Percentiles rank a stretch among this genome's conserved stretches.
These are phyloP conservation scores for Cichlasoma orientale DNA, from an alignment of 2,797 vertebrate species.

Conservation along the genomic window DNA sequence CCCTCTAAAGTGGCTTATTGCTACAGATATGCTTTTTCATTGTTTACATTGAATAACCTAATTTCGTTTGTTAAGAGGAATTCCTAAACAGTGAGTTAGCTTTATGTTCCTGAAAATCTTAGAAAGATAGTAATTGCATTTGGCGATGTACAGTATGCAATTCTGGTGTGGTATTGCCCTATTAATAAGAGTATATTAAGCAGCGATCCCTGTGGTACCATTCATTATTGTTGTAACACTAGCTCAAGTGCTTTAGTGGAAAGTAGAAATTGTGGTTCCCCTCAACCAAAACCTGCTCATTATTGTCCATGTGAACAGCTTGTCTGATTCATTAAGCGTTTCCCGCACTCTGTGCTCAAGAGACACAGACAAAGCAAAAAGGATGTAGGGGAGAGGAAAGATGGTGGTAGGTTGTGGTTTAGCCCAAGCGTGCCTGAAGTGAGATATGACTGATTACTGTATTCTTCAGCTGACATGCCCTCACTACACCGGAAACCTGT, in stretches of 20 bases:
- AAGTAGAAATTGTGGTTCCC: slow-evolving; percentile 72
- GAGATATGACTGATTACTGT: slow-evolving; percentile 81
- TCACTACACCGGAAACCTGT: slow-evolving; percentile 76
- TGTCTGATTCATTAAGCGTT: slow-evolving; percentile 80
- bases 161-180: slow-evolving; percentile 51
- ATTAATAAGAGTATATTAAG: slow-evolving; percentile 71
- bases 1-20: slow-evolving; percentile 58
- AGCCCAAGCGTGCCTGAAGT: slow-evolving; percentile 66
- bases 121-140: slow-evolving; percentile 18
- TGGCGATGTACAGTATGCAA: slow-evolving; percentile 4
- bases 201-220: slow-evolving; percentile 57
- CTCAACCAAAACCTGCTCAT: slow-evolving; percentile 80
- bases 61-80: slow-evolving; percentile 51
- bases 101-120: slow-evolving; percentile 21
- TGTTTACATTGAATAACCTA: slow-evolving; percentile 65
- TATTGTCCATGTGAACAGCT: slow-evolving; percentile 79
- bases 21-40: slow-evolving; percentile 57
- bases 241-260: slow-evolving; percentile 65
- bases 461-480: slow-evolving; percentile 72
- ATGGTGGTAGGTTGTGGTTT: slow-evolving; percentile 65
- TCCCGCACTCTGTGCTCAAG: slow-evolving; percentile 64
- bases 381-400: slow-evolving; percentile 46
- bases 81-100: slow-evolving; percentile 46
- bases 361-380: slow-evolving; percentile 61
- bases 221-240: slow-evolving; percentile 72